These are phyloP conservation scores for Acrossocheilus wenchowensis DNA, from an alignment of 2,797 vertebrate species.

Conservation along the genomic window DNA sequence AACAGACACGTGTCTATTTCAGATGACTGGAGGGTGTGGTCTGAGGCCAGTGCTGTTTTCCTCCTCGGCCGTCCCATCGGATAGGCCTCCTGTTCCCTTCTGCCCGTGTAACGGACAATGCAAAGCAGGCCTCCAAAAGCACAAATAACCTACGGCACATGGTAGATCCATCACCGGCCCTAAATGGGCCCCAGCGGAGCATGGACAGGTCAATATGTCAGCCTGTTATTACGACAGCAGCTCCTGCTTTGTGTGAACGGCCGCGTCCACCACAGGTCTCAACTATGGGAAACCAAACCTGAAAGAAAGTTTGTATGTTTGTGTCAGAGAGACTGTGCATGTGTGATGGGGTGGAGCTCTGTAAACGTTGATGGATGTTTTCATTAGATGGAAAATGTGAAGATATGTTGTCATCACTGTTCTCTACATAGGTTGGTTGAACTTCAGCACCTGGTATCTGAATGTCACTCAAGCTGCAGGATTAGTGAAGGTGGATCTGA, in stretches of 20 bases:
- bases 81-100: constrained; percentile 75
- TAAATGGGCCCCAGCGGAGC: constrained; percentile 75
- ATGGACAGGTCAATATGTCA: constrained; percentile 61
- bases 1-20: constrained; percentile 35
- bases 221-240: constrained; percentile 64
- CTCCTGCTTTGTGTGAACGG: constrained; percentile 69
- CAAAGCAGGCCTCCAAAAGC: constrained; percentile 31
- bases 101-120: constrained; percentile 73
- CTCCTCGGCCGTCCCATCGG: constrained; percentile 82
- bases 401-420: background rate
- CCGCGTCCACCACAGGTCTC: constrained; percentile 51
- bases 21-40: constrained; percentile 24
- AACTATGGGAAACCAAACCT: constrained; percentile 55
- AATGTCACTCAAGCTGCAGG: background rate
- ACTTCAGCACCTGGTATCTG: background rate
- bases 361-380: constrained; percentile 21
- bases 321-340: background rate
- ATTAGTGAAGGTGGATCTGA: background rate
- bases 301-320: constrained; percentile 33
- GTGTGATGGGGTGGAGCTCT: background rate
- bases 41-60: constrained; percentile 64
- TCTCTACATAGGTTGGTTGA: background rate
- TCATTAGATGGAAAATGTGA: background rate
- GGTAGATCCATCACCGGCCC: constrained; percentile 79
- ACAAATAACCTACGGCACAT: constrained; percentile 78